These are phyloP conservation scores for Athene noctua DNA, from an alignment of 2,113 vertebrate genomes.

Conservation along the genomic window DNA sequence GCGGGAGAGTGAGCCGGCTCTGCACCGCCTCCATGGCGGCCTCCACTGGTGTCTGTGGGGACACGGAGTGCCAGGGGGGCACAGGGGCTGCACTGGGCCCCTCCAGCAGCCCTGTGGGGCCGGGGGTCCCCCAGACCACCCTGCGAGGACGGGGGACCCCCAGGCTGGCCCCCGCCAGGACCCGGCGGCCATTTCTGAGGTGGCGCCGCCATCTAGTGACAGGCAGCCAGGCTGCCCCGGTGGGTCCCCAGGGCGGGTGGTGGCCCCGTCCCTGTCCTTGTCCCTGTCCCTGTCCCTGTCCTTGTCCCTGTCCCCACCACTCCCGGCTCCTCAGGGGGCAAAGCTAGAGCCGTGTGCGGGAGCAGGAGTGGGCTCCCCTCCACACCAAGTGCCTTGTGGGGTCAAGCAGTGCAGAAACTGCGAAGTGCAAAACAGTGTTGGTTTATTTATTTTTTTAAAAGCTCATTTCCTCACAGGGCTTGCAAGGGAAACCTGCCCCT, in stretches of 20 bases:
- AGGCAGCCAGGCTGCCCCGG: not conserved
- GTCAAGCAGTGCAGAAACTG: not conserved
- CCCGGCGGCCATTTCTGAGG: not conserved
- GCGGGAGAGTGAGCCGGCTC: not conserved
- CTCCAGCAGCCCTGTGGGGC: not conserved
- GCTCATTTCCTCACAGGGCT: not conserved
- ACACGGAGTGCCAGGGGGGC: accelerated
- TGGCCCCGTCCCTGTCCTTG: not conserved
- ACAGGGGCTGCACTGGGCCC: not conserved
- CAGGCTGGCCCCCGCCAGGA: not conserved
- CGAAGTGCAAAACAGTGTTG: accelerated
- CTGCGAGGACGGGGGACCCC: not conserved
- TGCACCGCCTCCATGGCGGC: accelerated
- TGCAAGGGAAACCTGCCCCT: not conserved
- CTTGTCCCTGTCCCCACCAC: not conserved
- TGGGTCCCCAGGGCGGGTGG: accelerated
- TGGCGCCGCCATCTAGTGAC: slow-evolving; percentile 38
- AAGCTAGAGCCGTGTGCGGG: not conserved
- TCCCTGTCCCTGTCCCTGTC: too few relatives aligned
- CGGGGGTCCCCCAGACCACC: not conserved
- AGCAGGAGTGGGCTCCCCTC: accelerated
- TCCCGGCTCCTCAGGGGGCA: not conserved
- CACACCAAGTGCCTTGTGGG: accelerated
- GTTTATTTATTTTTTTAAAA: not conserved
- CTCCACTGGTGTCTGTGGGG: not conserved